A percentile compares a stretch with the other conserved stretches of the same genome.
Conservation (phyloP, 2,113 vertebrate species). For the Lutjanus erythropterus region DNA sequence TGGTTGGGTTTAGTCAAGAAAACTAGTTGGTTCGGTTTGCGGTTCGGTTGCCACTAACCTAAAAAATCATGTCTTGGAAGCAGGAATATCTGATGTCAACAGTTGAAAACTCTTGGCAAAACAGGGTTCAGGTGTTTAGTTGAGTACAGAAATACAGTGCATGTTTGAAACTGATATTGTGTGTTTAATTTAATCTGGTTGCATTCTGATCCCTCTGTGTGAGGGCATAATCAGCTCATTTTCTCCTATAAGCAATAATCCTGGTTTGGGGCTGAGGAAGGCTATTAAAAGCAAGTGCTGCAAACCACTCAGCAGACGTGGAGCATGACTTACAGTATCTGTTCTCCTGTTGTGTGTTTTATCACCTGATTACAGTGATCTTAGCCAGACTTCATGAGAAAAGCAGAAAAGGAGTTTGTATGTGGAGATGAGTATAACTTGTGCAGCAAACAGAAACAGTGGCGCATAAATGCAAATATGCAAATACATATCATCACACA, state of each 20-base stretch:
- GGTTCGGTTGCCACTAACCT: neutral
- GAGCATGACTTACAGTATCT: neutral
- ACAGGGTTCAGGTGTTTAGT: neutral
- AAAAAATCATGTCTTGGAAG: neutral
- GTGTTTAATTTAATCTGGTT: neutral
- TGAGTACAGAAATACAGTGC: neutral
- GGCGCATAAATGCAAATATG: neutral
- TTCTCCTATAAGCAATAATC: neutral
- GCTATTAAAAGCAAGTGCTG: neutral
- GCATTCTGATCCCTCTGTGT: neutral
- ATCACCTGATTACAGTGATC: constrained; percentile 4
- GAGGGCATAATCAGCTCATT: neutral
- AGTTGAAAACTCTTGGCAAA: neutral
- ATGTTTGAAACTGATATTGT: neutral
- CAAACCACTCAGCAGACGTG: neutral
- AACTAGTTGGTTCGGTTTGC: too few species aligned
- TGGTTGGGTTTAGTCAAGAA: too few species aligned
- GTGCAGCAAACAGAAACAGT: neutral
- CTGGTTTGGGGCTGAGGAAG: neutral
- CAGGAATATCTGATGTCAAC: neutral
- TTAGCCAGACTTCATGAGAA: neutral
- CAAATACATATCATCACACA: constrained; percentile 32
- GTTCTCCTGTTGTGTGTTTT: neutral
- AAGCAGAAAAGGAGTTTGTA: neutral
- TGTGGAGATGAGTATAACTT: neutral